Conservation (phyloP, 2,113 vertebrate species). For the Carettochelys insculpta region DNA sequence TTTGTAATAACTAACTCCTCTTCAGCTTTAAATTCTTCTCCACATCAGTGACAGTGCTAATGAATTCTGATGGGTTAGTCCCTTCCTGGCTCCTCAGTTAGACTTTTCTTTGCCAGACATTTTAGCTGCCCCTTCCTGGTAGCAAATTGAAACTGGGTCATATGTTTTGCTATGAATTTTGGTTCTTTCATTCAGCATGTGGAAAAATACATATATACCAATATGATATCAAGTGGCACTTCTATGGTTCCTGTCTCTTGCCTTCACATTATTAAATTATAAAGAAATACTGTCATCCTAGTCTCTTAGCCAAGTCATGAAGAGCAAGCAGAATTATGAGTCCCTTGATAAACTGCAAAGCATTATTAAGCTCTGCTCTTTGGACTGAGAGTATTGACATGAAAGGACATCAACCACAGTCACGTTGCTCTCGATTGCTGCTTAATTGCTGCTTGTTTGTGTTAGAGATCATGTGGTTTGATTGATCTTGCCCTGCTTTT, state of each 20-base stretch:
- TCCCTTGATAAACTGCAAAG: conserved; percentile 67
- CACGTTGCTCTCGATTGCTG: conserved; percentile 67
- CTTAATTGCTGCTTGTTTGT: conserved; percentile 76
- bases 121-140: conserved; percentile 41
- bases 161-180: conserved; percentile 28
- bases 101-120: conserved; percentile 35
- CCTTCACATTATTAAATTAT: conserved; percentile 61
- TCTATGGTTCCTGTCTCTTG: conserved; percentile 24
- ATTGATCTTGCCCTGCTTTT: conserved; percentile 72
- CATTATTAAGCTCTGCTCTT: conserved; percentile 67
- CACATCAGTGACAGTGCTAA: conserved; percentile 66
- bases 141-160: conserved; percentile 38
- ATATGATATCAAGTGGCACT: conserved; percentile 46
- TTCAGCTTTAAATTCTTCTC: conserved; percentile 58
- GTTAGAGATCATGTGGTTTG: conserved; percentile 66
- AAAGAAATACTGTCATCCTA: conserved; percentile 64
- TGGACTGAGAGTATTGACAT: conserved; percentile 62
- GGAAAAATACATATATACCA: conserved; percentile 29
- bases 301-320: conserved; percentile 52
- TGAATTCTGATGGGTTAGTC: conserved; percentile 62
- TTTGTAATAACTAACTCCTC: conserved; percentile 39
- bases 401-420: conserved; percentile 63
- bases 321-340: conserved; percentile 52
- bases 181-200: conserved; percentile 41
- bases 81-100: conserved; percentile 44